Conservation (phyloP, 2,888 invertebrate species). For the Hesperia comma region DNA sequence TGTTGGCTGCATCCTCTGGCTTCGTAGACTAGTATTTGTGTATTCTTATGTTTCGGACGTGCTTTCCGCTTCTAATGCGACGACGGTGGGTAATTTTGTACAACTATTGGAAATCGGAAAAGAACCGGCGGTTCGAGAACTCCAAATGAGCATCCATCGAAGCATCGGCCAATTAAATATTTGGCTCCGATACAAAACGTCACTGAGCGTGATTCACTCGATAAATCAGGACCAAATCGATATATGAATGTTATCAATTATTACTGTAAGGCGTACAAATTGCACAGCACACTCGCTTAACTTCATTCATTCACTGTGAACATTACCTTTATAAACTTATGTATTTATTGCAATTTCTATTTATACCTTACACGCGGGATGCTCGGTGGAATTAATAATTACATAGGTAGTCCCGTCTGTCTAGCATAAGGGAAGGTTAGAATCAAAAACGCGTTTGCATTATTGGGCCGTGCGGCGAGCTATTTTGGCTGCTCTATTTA, state of each 20-base stretch:
- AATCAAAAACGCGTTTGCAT: constrained; percentile 80
- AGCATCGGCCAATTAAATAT: constrained; percentile 61
- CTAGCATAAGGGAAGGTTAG: constrained; percentile 66
- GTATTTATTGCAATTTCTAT: constrained; percentile 35
- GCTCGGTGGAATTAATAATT: constrained; percentile 40
- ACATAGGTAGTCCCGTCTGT: constrained; percentile 51
- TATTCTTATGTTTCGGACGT: constrained; percentile 47
- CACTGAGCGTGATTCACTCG: constrained; percentile 58
- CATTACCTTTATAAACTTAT: constrained; percentile 41
- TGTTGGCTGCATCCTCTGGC: constrained; percentile 74
- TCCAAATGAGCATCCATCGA: constrained; percentile 56
- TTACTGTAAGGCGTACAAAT: constrained; percentile 40
- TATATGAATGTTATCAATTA: constrained; percentile 34
- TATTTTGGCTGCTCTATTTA: constrained; percentile 79
- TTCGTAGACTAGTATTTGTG: constrained; percentile 62
- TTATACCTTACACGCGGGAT: constrained; percentile 36
- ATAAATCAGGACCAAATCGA: constrained; percentile 42
- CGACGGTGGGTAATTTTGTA: constrained; percentile 49
- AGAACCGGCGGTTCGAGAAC: constrained; percentile 47
- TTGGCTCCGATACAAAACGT: constrained; percentile 63
- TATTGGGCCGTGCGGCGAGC: constrained; percentile 78
- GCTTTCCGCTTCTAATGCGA: constrained; percentile 64
- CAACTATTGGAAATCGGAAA: constrained; percentile 47
- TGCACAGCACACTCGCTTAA: constrained; percentile 42
- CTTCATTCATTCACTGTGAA: constrained; percentile 40